phyloP scores from a whole-genome alignment of 2,888 invertebrate genomes.

The Alentia gelatinosa region DNA sequence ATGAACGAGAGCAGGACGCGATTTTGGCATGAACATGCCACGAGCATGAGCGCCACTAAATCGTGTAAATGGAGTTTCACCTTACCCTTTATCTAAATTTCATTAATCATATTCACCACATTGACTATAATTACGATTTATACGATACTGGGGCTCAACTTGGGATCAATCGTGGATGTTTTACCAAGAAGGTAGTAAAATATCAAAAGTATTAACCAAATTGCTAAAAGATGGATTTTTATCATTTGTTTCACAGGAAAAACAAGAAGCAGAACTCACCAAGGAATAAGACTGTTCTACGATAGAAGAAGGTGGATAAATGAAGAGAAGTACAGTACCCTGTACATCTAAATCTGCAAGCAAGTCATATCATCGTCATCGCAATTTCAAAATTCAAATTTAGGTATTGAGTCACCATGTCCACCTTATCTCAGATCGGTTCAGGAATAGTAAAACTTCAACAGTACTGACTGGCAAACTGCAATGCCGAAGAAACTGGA shows the following conservation, averaged over 20 bases:
- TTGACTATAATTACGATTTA: not conserved
- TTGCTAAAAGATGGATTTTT: not conserved
- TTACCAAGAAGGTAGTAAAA: not conserved
- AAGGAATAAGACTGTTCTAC: not conserved
- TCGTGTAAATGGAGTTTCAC: not conserved
- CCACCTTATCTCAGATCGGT: not conserved
- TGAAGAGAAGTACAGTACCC: not conserved
- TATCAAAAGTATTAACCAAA: not conserved
- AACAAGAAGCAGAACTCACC: conserved; percentile 19
- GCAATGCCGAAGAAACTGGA: too few species aligned
- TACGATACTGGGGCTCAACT: not conserved
- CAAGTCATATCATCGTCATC: not conserved
- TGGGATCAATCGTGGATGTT: not conserved
- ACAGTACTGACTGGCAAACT: not conserved
- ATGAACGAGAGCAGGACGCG: too few species aligned
- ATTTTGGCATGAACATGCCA: too few species aligned
- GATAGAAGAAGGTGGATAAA: not conserved
- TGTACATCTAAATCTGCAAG: not conserved
- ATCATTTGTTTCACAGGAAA: not conserved
- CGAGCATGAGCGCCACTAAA: too few species aligned
- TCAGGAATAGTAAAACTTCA: not conserved
- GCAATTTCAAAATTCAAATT: not conserved
- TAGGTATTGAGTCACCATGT: not conserved
- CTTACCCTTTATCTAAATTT: not conserved
- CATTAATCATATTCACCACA: not conserved